Conservation (phyloP, 2,888 invertebrate genomes). For the Nephrotoma flavescens region DNA sequence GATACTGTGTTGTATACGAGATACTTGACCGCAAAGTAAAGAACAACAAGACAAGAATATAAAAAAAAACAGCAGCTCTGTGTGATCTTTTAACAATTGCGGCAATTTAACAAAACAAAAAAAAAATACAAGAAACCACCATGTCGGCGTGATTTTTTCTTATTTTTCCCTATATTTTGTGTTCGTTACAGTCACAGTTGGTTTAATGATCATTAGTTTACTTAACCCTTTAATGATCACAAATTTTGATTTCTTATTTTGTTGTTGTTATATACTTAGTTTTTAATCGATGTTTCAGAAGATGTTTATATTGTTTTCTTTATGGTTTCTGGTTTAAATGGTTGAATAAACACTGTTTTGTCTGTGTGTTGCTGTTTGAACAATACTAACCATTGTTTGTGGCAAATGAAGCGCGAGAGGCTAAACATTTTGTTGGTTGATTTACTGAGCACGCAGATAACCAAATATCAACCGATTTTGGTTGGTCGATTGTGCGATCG, state of each 20-base stretch:
- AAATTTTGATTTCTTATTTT: neutral
- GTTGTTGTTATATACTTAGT: neutral
- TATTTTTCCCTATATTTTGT: neutral
- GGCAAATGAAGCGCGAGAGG: neutral
- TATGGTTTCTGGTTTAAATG: neutral
- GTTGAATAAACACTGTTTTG: neutral
- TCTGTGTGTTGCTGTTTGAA: neutral
- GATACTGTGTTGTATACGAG: neutral
- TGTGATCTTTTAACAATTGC: neutral
- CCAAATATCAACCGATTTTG: neutral
- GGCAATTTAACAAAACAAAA: neutral
- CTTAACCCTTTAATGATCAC: neutral
- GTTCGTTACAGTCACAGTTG: conserved; percentile 4
- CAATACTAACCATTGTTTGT: conserved; percentile 2
- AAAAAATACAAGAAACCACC: neutral
- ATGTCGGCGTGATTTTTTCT: conserved; percentile 2
- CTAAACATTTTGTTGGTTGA: neutral
- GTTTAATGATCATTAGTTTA: conserved; percentile 1
- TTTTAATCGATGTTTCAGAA: conserved; percentile 1
- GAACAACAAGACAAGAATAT: neutral
- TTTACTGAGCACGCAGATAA: neutral
- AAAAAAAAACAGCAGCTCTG: neutral
- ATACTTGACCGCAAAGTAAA: neutral
- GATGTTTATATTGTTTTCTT: neutral
- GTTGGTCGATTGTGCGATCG: neutral